A percentile compares a stretch with the other conserved stretches of the same genome.
These are phyloP conservation scores for Perizoma affinitatum DNA, from an alignment of 2,888 invertebrate genomes.

Conservation along the genomic window DNA sequence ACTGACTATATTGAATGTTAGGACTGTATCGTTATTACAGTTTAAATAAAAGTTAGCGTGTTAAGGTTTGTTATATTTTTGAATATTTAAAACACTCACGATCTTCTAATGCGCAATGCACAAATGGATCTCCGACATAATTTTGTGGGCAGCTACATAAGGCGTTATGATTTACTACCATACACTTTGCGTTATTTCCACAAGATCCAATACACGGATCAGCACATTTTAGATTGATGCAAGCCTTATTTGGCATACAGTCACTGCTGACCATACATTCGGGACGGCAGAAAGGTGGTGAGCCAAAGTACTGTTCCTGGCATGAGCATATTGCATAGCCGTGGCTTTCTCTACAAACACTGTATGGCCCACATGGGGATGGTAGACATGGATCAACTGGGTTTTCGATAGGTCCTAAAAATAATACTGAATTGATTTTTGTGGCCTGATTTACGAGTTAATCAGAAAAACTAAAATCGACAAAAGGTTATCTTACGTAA, in stretches of 20 bases:
- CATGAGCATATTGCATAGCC: conserved; percentile 93
- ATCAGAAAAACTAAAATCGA: neutral
- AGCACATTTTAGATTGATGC: conserved; percentile 90
- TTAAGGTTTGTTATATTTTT: conserved; percentile 22
- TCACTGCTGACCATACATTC: conserved; percentile 94
- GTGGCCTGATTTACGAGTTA: conserved; percentile 15
- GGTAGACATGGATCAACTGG: conserved; percentile 84
- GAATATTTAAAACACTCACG: conserved; percentile 79
- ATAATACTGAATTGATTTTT: conserved; percentile 24
- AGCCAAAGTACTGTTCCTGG: conserved; percentile 89
- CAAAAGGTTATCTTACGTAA: conserved; percentile 58
- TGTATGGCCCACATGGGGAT: conserved; percentile 92
- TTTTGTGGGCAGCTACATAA: conserved; percentile 91
- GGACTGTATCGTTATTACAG: conserved; percentile 17
- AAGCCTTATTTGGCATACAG: conserved; percentile 91
- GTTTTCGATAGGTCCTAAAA: conserved; percentile 67
- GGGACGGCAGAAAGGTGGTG: conserved; percentile 90
- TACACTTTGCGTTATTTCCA: conserved; percentile 91
- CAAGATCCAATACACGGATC: conserved; percentile 94
- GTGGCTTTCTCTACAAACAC: conserved; percentile 88
- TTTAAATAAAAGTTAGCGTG: conserved; percentile 19
- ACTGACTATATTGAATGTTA: neutral
- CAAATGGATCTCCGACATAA: conserved; percentile 92
- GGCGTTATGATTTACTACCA: conserved; percentile 93
- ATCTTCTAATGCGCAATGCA: conserved; percentile 87